phyloP scores from a whole-genome alignment of 2,797 vertebrate genomes.

The Poeciliopsis infans region DNA sequence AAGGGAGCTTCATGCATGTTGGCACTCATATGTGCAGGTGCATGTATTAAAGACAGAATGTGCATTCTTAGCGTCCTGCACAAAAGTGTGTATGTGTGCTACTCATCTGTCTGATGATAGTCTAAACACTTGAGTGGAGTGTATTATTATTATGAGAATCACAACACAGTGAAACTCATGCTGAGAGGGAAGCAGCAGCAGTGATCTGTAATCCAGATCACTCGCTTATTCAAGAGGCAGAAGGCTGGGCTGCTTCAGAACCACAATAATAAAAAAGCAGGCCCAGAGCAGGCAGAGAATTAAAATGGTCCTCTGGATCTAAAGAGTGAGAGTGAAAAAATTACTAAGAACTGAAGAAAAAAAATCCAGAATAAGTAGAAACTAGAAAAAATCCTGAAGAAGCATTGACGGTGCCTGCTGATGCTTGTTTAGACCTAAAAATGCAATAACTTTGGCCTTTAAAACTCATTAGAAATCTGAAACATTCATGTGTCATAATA shows the following conservation, averaged over 20 bases:
- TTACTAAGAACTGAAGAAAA: not conserved
- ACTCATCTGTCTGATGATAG: constrained; percentile 65
- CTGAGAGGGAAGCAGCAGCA: constrained; percentile 29
- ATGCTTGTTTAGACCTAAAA: not conserved
- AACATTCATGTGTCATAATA: not conserved
- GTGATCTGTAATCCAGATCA: constrained; percentile 30
- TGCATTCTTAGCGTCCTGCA: constrained; percentile 16
- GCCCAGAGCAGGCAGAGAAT: constrained; percentile 13
- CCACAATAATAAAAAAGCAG: constrained; percentile 61
- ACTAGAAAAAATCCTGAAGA: not conserved
- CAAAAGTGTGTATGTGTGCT: constrained; percentile 19
- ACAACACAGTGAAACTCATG: constrained; percentile 59
- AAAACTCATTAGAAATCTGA: not conserved
- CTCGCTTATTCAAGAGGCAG: constrained; percentile 35
- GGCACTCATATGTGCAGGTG: constrained; percentile 33
- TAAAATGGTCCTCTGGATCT: constrained; percentile 15
- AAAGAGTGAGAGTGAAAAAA: not conserved
- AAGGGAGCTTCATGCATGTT: constrained; percentile 23
- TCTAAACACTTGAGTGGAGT: constrained; percentile 66
- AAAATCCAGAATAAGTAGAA: constrained; percentile 1
- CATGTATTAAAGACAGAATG: constrained; percentile 23
- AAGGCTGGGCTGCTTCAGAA: constrained; percentile 25
- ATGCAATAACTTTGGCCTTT: not conserved
- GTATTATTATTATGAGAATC: constrained; percentile 68
- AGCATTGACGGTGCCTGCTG: not conserved